Evolutionary conservation across 1,140 invertebrate genomes (phyloP).

Genomic region (Spodoptera frugiperda): DNA sequence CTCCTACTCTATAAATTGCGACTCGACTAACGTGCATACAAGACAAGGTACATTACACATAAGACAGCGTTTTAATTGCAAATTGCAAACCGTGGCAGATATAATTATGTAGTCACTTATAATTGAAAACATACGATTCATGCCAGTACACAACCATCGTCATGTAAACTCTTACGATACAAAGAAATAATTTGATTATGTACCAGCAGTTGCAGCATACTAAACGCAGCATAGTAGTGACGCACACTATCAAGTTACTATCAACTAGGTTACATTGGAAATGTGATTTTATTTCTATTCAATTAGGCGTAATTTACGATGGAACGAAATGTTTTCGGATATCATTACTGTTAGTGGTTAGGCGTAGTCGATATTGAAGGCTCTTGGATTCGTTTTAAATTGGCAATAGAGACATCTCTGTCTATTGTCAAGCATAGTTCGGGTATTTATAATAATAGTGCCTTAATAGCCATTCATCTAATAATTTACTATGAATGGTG

Average conservation of each 20-base stretch:
- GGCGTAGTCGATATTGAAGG: slow-evolving; percentile 5
- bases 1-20: too few relatives aligned
- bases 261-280: neutral
- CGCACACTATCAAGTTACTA: too few relatives aligned
- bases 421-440: neutral
- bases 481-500: too few relatives aligned
- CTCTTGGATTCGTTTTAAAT: slow-evolving; percentile 2
- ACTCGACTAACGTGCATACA: too few relatives aligned
- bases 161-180: neutral
- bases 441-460: too few relatives aligned
- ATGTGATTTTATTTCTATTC: neutral
- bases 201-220: neutral
- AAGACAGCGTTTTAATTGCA: too few relatives aligned
- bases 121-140: neutral
- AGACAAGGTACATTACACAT: neutral
- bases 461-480: too few relatives aligned
- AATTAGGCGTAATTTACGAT: neutral
- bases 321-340: neutral
- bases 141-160: neutral
- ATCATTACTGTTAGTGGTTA: slow-evolving; percentile 4
- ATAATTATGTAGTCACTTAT: neutral
- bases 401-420: slow-evolving; percentile 10
- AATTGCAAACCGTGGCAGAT: neutral
- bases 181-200: neutral
- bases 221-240: neutral